A percentile compares a stretch with the other conserved stretches of the same genome.
Evolutionary conservation across 2,888 invertebrate species (phyloP).

Genomic region (Steinernema scapterisci): DNA sequence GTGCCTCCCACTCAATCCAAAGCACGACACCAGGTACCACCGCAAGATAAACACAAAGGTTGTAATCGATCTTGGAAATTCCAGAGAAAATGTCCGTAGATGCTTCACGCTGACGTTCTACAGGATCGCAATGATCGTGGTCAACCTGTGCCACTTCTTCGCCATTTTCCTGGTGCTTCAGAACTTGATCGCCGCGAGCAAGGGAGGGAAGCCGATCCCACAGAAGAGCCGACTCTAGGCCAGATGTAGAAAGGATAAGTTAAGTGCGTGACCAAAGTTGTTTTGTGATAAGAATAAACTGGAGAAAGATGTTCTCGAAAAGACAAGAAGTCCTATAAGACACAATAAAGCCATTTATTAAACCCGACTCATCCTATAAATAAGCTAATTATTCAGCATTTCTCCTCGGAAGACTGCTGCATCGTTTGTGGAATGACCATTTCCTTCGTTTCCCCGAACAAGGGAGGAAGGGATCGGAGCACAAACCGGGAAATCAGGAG

Average conservation of each 20-base stretch:
- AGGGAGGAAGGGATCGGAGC: background rate
- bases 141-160: slow-evolving; percentile 64
- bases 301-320: too few species aligned
- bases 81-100: slow-evolving; percentile 66
- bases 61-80: slow-evolving; percentile 31
- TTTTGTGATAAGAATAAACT: background rate
- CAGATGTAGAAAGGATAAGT: background rate
- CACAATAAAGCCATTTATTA: slow-evolving; percentile 28
- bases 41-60: background rate
- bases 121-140: slow-evolving; percentile 64
- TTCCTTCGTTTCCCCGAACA: background rate
- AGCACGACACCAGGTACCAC: slow-evolving; percentile 57
- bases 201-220: slow-evolving; percentile 49
- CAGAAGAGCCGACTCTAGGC: slow-evolving; percentile 16
- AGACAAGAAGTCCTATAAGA: background rate
- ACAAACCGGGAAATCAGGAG: background rate
- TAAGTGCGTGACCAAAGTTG: background rate
- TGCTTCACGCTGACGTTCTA: slow-evolving; percentile 64
- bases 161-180: slow-evolving; percentile 50
- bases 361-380: background rate
- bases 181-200: slow-evolving; percentile 46
- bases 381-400: background rate
- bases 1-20: slow-evolving; percentile 64
- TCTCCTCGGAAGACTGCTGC: background rate
- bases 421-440: background rate